Conservation (phyloP, 2,113 vertebrate genomes). For the Microtus pennsylvanicus region DNA sequence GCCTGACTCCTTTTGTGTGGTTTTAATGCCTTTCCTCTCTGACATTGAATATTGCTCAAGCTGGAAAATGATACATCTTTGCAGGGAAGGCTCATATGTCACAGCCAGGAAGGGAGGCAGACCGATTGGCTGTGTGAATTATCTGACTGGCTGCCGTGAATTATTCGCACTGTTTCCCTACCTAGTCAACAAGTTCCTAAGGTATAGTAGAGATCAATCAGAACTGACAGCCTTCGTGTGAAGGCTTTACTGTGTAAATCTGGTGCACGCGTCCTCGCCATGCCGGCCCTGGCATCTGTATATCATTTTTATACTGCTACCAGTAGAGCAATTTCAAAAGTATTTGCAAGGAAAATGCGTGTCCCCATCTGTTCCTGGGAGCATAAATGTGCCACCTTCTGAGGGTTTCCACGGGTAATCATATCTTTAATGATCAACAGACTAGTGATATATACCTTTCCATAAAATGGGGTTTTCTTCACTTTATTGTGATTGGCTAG, state of each 20-base stretch:
- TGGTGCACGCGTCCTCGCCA: constrained; percentile 93
- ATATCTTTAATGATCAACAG: constrained; percentile 99
- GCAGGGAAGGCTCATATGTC: constrained; percentile 90
- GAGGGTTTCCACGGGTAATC: constrained; percentile 97
- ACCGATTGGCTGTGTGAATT: constrained; percentile 89
- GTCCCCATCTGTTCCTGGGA: constrained; percentile 98
- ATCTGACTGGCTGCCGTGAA: constrained; percentile 92
- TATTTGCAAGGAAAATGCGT: constrained; percentile 97
- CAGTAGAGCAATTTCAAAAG: constrained; percentile 99
- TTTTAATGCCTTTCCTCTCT: constrained; percentile 84
- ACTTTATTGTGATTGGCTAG: constrained; percentile 93
- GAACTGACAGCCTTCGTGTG: constrained; percentile 90
- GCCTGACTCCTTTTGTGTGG: constrained; percentile 83
- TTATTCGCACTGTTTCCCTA: constrained; percentile 94
- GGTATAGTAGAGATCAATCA: constrained; percentile 96
- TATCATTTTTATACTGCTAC: constrained; percentile 99
- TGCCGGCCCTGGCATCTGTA: constrained; percentile 93
- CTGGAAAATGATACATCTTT: constrained; percentile 93
- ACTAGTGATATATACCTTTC: constrained; percentile 97
- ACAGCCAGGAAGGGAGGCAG: constrained; percentile 90
- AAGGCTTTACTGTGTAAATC: constrained; percentile 95
- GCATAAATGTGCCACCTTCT: constrained; percentile 99
- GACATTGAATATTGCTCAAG: constrained; percentile 92
- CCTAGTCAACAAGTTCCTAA: constrained; percentile 94
- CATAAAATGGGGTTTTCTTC: constrained; percentile 94